These are phyloP conservation scores for Rhyacophila brunnea DNA, from an alignment of 1,140 invertebrate genomes.

Conservation along the genomic window DNA sequence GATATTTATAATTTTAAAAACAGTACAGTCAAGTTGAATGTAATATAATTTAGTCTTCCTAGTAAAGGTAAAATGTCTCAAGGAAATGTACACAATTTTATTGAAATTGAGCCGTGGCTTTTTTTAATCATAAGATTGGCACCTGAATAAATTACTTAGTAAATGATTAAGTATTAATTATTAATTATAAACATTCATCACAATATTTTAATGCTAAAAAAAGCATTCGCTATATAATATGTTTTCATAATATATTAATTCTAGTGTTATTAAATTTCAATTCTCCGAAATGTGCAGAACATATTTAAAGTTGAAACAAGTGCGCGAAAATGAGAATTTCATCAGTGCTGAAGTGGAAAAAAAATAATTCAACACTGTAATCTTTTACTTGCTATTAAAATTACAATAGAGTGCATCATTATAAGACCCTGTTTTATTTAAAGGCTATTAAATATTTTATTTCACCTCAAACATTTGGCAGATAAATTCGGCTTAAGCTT, in stretches of 20 bases:
- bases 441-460: slow-evolving; percentile 32
- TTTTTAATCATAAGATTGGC: slow-evolving; percentile 17
- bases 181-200: slow-evolving; percentile 14
- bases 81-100: background rate
- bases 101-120: background rate
- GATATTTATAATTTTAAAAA: too few relatives aligned
- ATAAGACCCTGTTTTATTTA: slow-evolving; percentile 34
- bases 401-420: slow-evolving; percentile 14
- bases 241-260: background rate
- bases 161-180: slow-evolving; percentile 5
- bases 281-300: slow-evolving; percentile 17
- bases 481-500: slow-evolving; percentile 35
- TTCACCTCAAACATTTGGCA: slow-evolving; percentile 26
- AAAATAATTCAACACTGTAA: slow-evolving; percentile 8
- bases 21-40: too few relatives aligned
- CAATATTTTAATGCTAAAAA: slow-evolving; percentile 8
- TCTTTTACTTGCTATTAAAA: slow-evolving; percentile 17
- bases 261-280: slow-evolving; percentile 12
- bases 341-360: slow-evolving; percentile 11
- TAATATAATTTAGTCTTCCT: too few relatives aligned
- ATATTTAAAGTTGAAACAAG: slow-evolving; percentile 17
- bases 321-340: slow-evolving; percentile 14
- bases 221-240: slow-evolving; percentile 14
- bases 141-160: background rate
- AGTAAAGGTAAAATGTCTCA: too few relatives aligned